phyloP scores from a whole-genome alignment of 2,797 vertebrate species.

The Neolamprologus multifasciatus region DNA sequence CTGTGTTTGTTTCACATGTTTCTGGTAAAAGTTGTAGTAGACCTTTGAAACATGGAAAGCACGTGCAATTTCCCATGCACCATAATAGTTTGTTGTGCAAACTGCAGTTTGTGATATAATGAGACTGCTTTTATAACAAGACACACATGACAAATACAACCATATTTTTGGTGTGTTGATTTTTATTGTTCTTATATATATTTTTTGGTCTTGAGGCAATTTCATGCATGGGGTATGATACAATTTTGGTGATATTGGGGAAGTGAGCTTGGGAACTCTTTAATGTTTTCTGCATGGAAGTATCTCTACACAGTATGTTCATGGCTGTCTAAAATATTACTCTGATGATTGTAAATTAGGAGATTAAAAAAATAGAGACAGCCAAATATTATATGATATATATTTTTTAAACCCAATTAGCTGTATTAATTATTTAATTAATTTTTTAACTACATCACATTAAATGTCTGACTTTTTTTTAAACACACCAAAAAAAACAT shows the following conservation, averaged over 20 bases:
- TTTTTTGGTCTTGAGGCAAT: constrained; percentile 56
- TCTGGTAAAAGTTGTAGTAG: neutral
- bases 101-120: neutral
- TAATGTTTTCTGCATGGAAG: neutral
- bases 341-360: neutral
- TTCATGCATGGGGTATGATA: constrained; percentile 63
- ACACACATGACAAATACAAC: neutral
- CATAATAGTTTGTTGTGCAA: neutral
- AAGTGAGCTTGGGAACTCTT: neutral
- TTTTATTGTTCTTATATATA: neutral
- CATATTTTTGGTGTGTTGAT: constrained; percentile 38
- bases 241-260: constrained; percentile 2
- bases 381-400: neutral
- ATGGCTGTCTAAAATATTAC: neutral
- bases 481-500: neutral
- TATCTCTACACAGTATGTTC: neutral
- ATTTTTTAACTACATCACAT: neutral
- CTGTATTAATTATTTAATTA: neutral
- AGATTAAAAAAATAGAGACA: neutral
- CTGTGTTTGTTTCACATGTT: neutral
- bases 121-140: neutral
- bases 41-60: neutral
- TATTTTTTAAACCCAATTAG: neutral
- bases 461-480: neutral
- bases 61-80: neutral